These are phyloP conservation scores for Eclectus roratus DNA, from an alignment of 2,113 vertebrate species.

Conservation along the genomic window DNA sequence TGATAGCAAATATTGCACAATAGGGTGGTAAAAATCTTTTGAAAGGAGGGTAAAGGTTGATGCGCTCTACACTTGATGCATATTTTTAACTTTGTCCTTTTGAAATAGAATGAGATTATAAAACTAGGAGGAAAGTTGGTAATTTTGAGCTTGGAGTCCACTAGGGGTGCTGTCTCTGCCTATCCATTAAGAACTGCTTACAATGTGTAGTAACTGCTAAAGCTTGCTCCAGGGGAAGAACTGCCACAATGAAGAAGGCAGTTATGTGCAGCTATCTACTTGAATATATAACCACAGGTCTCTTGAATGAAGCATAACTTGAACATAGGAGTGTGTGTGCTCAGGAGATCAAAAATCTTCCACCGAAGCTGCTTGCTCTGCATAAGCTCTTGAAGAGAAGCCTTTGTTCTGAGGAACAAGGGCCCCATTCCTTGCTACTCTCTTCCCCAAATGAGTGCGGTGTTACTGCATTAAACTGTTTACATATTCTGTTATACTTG, in stretches of 20 bases:
- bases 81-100: not conserved
- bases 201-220: not conserved
- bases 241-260: not conserved
- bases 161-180: not conserved
- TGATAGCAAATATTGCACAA: not conserved
- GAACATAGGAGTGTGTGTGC: not conserved
- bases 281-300: not conserved
- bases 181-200: not conserved
- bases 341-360: not conserved
- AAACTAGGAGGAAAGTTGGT: not conserved
- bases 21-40: not conserved
- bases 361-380: not conserved
- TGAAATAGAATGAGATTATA: not conserved
- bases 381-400: not conserved
- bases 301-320: not conserved
- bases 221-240: not conserved
- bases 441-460: not conserved
- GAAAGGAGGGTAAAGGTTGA: not conserved
- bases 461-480: conserved; percentile 13
- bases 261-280: not conserved
- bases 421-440: not conserved
- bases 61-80: not conserved
- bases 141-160: not conserved
- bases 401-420: not conserved
- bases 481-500: conserved; percentile 10